A percentile compares a stretch with the other conserved stretches of the same genome.
Evolutionary conservation across 2,888 invertebrate genomes (phyloP).

Genomic region (Bruchidius siliquastri): DNA sequence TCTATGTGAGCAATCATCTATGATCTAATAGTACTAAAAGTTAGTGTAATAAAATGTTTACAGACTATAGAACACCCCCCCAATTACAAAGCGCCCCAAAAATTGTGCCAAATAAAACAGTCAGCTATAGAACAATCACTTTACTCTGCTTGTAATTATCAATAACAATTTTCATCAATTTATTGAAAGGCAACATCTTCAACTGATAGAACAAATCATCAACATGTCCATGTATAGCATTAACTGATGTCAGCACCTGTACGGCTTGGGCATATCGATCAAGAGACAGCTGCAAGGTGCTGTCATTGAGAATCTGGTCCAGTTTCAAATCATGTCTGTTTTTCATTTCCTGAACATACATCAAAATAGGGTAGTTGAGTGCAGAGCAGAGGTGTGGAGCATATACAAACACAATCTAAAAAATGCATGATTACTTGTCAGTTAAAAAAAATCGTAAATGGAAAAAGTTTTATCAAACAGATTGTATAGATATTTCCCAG

Average conservation of each 20-base stretch:
- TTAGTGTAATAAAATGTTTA: too few relatives aligned
- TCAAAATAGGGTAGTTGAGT: conserved; percentile 27
- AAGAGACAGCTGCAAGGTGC: conserved; percentile 55
- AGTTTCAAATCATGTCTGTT: conserved; percentile 24
- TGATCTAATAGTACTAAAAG: too few relatives aligned
- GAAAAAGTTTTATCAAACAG: too few relatives aligned
- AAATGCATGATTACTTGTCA: too few relatives aligned
- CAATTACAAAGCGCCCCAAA: too few relatives aligned
- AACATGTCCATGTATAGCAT: conserved; percentile 76
- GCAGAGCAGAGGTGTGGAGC: conserved; percentile 55
- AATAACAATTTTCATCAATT: conserved; percentile 61
- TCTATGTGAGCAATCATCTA: too few relatives aligned
- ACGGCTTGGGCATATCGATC: conserved; percentile 80
- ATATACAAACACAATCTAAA: conserved; percentile 42
- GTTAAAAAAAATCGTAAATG: too few relatives aligned
- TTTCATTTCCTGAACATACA: conserved; percentile 27
- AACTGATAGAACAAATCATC: conserved; percentile 61
- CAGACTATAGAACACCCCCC: too few relatives aligned
- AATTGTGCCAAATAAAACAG: neutral
- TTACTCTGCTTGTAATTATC: conserved; percentile 50
- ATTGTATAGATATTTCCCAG: too few relatives aligned
- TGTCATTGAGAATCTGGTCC: conserved; percentile 26
- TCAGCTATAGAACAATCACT: conserved; percentile 6
- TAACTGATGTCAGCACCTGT: conserved; percentile 73
- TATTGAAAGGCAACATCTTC: conserved; percentile 60